These are phyloP conservation scores for Dimorphilus gyrociliatus DNA, from an alignment of 2,888 invertebrate species.

Conservation along the genomic window DNA sequence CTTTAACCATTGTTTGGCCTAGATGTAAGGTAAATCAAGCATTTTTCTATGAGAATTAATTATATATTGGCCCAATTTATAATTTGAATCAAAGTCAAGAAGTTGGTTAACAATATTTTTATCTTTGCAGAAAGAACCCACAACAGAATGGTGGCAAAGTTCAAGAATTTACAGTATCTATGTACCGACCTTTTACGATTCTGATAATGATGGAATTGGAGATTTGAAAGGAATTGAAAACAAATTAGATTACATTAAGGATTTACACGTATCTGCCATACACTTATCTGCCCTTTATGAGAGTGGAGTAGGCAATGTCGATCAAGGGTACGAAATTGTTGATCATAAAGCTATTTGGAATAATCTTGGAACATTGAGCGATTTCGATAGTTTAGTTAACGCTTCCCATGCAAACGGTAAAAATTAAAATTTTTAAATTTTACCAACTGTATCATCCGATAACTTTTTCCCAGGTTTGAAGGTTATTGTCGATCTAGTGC, in stretches of 20 bases:
- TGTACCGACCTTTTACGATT: conserved; percentile 27
- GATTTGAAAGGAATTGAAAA: conserved; percentile 22
- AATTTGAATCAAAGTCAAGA: too few relatives aligned
- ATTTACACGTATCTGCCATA: conserved; percentile 18
- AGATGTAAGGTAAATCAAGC: conserved; percentile 9
- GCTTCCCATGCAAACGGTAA: conserved; percentile 8
- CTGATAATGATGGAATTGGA: conserved; percentile 23
- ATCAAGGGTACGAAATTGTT: conserved; percentile 10
- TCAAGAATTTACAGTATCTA: conserved; percentile 23
- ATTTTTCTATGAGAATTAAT: too few relatives aligned
- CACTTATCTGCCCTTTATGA: conserved; percentile 24
- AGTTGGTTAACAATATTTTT: too few relatives aligned
- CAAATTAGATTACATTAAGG: conserved; percentile 22
- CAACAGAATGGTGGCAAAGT: conserved; percentile 30
- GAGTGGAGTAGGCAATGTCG: conserved; percentile 4
- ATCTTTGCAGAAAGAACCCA: too few relatives aligned
- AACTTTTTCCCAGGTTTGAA: conserved; percentile 8
- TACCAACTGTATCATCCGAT: too few relatives aligned
- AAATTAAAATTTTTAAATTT: too few relatives aligned
- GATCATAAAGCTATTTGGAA: conserved; percentile 9
- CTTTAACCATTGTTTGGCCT: conserved; percentile 24
- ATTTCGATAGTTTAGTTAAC: conserved; percentile 8
- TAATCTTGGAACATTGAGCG: conserved; percentile 6
- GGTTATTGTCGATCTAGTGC: conserved; percentile 11
- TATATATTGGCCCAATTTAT: too few relatives aligned